These are phyloP conservation scores for Anthoptus insignis DNA, from an alignment of 2,888 invertebrate genomes.

Conservation along the genomic window DNA sequence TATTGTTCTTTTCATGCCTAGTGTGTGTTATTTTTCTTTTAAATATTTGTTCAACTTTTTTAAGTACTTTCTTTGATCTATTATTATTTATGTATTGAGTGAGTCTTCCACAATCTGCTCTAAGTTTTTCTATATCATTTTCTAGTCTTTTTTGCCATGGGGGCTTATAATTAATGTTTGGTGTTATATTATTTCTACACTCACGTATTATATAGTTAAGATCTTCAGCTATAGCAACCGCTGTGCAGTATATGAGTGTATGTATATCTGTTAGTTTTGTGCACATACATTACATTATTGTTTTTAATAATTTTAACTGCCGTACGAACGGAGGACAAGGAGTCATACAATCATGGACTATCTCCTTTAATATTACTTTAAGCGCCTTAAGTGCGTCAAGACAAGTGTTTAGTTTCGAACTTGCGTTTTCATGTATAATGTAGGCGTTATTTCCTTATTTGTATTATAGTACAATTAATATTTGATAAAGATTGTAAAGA, in stretches of 20 bases:
- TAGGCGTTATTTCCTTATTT: too few relatives aligned
- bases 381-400: too few relatives aligned
- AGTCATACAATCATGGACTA: too few relatives aligned
- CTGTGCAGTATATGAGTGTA: conserved; percentile 43
- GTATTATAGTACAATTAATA: too few relatives aligned
- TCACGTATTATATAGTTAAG: conserved; percentile 39
- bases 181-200: background rate
- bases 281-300: too few relatives aligned
- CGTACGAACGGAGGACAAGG: too few relatives aligned
- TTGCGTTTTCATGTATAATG: too few relatives aligned
- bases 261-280: conserved; percentile 27
- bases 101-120: conserved; percentile 42
- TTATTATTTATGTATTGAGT: conserved; percentile 45
- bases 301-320: too few relatives aligned
- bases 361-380: too few relatives aligned
- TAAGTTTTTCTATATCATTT: conserved; percentile 40
- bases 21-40: conserved; percentile 27
- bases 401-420: too few relatives aligned
- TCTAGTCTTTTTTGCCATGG: conserved; percentile 43
- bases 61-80: conserved; percentile 40
- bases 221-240: conserved; percentile 32
- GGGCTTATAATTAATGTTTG: conserved; percentile 28
- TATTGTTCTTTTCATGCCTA: conserved; percentile 40
- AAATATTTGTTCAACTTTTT: conserved; percentile 38
- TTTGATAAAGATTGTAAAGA: too few relatives aligned